Evolutionary conservation across 2,888 invertebrate genomes (phyloP), one percentile per base, ranked within the genome.

Genomic region (Tricholauxania praeusta): DNA sequence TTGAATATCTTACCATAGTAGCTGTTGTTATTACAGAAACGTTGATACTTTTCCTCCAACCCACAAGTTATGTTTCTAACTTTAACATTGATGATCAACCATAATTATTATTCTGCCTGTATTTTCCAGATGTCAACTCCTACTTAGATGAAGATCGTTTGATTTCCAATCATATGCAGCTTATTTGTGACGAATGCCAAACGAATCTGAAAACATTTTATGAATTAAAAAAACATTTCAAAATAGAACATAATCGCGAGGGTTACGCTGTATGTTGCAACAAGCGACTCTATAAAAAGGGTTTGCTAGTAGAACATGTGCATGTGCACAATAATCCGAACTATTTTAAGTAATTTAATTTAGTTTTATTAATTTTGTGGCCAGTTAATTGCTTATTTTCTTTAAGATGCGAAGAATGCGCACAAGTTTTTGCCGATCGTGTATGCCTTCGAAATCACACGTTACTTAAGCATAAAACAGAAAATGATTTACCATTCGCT

Each of bases 241-340:
- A 71, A 47, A 49, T 14, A 14, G 22, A 22, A 28, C 74, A 74
- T 19, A 62, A 67, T 57, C 67, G 19, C 12, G 71, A 66, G 12
- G 74, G 74, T 12, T 74, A 74, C 60, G 74, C 71, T 12, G 67
- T 74, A 4, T 74, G 74, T 47, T 74, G 74, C 52, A 22, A 64
- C 47, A 71, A 74, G 47, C 66, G 71, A 32, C 22, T 74, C 15
- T 71, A 71, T 51, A 74, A 74, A 28, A 71, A 66, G 17, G 71
- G 68, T 6, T 12, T 74, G 10, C 55, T 74, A n/a, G 60, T 74
- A 47, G 74, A 74, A 55, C 74, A 74, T 22, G 67, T 74, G 49
- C 67, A 67, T 71, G 71, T 74, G 22, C 74, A 74, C 47, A 71
- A 67, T 14, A 68, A 74, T 71, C 63, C 74, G n/a, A 63, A 71